Conservation (phyloP, 2,888 invertebrate species). For the Vanessa cardui region DNA sequence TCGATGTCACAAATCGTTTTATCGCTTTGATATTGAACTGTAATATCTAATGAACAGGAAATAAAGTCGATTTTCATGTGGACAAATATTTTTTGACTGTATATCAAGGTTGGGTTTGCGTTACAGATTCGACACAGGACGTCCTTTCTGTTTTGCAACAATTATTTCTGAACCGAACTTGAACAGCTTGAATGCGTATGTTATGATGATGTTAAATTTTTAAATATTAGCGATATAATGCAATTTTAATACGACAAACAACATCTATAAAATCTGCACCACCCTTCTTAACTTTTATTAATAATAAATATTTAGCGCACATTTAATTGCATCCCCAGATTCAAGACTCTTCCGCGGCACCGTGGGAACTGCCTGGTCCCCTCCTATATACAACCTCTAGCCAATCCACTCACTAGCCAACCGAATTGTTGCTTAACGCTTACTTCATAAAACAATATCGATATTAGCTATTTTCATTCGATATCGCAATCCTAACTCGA, state of each 20-base stretch:
- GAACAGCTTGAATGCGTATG: conserved; percentile 56
- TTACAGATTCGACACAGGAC: conserved; percentile 75
- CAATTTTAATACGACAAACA: conserved; percentile 4
- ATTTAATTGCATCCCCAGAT: conserved; percentile 36
- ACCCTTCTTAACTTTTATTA: conserved; percentile 1
- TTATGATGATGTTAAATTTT: conserved; percentile 29
- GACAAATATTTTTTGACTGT: conserved; percentile 41
- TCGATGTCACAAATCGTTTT: conserved; percentile 54
- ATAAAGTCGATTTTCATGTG: conserved; percentile 47
- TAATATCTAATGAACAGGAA: conserved; percentile 30
- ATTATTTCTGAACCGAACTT: conserved; percentile 75
- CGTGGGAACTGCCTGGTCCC: conserved; percentile 51
- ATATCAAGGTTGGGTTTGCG: conserved; percentile 51
- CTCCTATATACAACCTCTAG: conserved; percentile 39
- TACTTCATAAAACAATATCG: background rate
- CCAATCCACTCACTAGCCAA: conserved; percentile 20
- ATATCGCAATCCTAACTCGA: background rate
- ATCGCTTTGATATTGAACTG: conserved; percentile 7
- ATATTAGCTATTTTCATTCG: background rate
- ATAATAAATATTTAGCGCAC: conserved; percentile 23
- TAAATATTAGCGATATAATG: conserved; percentile 15
- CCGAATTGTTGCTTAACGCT: conserved; percentile 8
- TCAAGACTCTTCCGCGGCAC: conserved; percentile 42
- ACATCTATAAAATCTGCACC: background rate
- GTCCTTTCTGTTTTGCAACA: conserved; percentile 79